Evolutionary conservation across 2,888 invertebrate genomes (phyloP), one percentile per base, ranked within the genome.

Genomic region (Stegophylla sp.): DNA sequence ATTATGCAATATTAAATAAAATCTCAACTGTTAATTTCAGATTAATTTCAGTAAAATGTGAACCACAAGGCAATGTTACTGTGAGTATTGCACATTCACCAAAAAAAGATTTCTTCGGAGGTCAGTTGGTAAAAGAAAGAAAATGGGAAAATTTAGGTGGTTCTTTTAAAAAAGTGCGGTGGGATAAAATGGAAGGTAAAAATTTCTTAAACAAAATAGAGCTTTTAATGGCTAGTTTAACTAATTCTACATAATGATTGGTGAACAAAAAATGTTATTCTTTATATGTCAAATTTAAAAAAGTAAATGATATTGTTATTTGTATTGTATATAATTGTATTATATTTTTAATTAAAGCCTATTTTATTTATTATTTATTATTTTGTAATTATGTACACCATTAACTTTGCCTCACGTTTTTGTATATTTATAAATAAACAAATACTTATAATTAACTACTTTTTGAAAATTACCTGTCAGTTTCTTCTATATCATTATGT

Each of bases 181-280:
- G 97, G 86, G 96, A 97, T 83, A 95, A 95, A 87, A 94, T 98
- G 91, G 97, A 97, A 86, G 97, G 98, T 73, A 94, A 94, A 86
- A 97, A 97, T 88, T 97, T 98, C 86, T 89, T 97, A 9, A 96
- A 96, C 86, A 97, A 97, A 89, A 95, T 97, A 92, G 97, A 98
- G 88, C 89, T 96, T 84, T 90, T 97, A 7, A 96, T 97, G 96
- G 97, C 97, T 81, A 93, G 93, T 85, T 88, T 93, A 17, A 92
- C 93, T 83, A 93, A 93, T 85, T 92, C 91, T 83, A 92, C 91
- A 13, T 83, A 83, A 82, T 83, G 83, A 82, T 83, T 81, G n/a
- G 28, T 3, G 1, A 45, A 53, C 2, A 45, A 28, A 28, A 3
- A 43, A 13, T 15, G 15, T 53, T 56, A 0, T 41, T 28, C 43